phyloP scores from a whole-genome alignment of 2,113 vertebrate genomes.

The Nymphicus hollandicus region DNA sequence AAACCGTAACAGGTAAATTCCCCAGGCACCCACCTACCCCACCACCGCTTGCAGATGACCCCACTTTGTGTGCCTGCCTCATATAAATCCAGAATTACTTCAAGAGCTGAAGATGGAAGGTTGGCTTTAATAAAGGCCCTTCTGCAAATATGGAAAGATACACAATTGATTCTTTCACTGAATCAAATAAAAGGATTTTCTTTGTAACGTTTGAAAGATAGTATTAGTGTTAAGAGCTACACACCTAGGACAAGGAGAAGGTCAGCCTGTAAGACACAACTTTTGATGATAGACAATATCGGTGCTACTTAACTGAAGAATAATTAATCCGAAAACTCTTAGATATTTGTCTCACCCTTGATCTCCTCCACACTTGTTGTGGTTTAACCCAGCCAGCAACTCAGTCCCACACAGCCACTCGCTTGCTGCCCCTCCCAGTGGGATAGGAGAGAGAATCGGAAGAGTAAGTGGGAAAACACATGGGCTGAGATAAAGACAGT shows the following conservation, averaged over 20 bases:
- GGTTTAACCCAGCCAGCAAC: not conserved
- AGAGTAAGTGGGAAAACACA: not conserved
- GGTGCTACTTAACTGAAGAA: not conserved
- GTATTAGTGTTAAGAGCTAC: not conserved
- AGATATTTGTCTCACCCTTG: not conserved
- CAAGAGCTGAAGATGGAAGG: not conserved
- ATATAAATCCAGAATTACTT: not conserved
- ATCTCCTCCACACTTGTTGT: not conserved
- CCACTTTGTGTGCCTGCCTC: not conserved
- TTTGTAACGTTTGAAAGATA: not conserved
- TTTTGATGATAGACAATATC: not conserved
- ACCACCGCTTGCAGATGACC: not conserved
- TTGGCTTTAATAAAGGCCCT: not conserved
- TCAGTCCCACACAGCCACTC: not conserved
- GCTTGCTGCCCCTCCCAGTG: not conserved
- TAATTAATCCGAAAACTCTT: not conserved
- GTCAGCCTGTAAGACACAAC: not conserved
- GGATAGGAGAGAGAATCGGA: not conserved
- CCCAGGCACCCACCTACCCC: not conserved
- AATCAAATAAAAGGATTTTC: not conserved
- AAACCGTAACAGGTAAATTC: not conserved
- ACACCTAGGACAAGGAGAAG: not conserved
- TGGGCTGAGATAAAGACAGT: not conserved
- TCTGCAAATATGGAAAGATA: not conserved
- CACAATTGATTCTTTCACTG: not conserved